These are phyloP conservation scores for Tachycineta bicolor DNA, from an alignment of 2,113 vertebrate species.

Conservation along the genomic window DNA sequence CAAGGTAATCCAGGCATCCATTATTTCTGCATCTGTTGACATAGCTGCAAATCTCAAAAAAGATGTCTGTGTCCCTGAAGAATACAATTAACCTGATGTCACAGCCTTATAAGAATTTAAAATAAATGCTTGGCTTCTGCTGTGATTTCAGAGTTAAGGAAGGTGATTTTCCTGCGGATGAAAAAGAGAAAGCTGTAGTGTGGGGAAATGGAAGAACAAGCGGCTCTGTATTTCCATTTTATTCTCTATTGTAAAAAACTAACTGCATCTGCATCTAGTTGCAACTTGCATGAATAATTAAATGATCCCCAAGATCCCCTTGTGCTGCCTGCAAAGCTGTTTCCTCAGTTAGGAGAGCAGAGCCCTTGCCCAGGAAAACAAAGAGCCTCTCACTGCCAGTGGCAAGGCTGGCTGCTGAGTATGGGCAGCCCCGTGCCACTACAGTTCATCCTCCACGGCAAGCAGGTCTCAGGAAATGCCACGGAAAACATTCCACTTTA, in stretches of 20 bases:
- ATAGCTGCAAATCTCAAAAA: not conserved
- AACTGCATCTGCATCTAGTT: conserved; percentile 37
- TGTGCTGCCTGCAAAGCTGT: conserved; percentile 13
- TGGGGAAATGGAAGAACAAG: not conserved
- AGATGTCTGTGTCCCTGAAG: not conserved
- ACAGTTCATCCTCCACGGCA: not conserved
- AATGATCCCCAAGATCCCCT: not conserved
- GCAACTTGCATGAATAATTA: conserved; percentile 60
- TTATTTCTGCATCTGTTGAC: conserved; percentile 7
- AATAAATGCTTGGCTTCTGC: not conserved
- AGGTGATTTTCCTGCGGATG: not conserved
- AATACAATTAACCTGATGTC: not conserved
- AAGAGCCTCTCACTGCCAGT: not conserved
- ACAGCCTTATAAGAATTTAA: not conserved
- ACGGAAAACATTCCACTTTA: fast-evolving
- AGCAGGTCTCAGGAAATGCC: not conserved
- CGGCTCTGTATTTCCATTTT: conserved; percentile 17
- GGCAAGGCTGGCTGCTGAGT: not conserved
- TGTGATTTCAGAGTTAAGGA: not conserved
- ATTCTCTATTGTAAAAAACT: conserved; percentile 1
- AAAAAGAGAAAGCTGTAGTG: not conserved
- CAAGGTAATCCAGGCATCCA: not conserved
- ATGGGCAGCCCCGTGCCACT: not conserved
- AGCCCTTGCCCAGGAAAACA: not conserved
- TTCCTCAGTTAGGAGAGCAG: not conserved